These are phyloP conservation scores for Tachypleus tridentatus DNA, from an alignment of 1,140 invertebrate genomes.

Conservation along the genomic window DNA sequence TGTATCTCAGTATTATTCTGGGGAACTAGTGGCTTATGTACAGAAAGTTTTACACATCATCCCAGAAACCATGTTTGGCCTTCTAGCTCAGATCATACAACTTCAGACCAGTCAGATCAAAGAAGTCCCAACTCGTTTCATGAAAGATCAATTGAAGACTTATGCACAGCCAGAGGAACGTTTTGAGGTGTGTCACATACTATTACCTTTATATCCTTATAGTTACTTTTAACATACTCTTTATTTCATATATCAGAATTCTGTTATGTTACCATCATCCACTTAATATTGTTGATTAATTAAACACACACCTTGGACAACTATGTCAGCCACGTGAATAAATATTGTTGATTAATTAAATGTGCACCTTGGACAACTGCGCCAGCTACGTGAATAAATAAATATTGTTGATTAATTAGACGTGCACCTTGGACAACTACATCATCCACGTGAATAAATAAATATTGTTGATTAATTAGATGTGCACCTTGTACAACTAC, in stretches of 20 bases:
- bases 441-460: too few relatives aligned
- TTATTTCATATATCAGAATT: neutral
- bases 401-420: too few relatives aligned
- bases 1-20: slow-evolving; percentile 91
- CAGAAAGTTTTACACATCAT: slow-evolving; percentile 93
- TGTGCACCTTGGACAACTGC: too few relatives aligned
- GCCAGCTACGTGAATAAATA: too few relatives aligned
- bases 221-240: neutral
- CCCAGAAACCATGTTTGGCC: slow-evolving; percentile 86
- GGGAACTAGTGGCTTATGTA: slow-evolving; percentile 83
- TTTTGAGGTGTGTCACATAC: slow-evolving; percentile 42
- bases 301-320: too few relatives aligned
- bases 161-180: slow-evolving; percentile 86
- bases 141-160: slow-evolving; percentile 88
- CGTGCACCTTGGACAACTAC: too few relatives aligned
- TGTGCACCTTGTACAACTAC: too few relatives aligned
- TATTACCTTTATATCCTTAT: neutral
- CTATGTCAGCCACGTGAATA: too few relatives aligned
- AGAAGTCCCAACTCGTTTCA: slow-evolving; percentile 82
- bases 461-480: too few relatives aligned
- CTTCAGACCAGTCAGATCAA: slow-evolving; percentile 57
- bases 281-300: slow-evolving; percentile 8
- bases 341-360: too few relatives aligned
- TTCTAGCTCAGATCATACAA: slow-evolving; percentile 75
- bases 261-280: neutral